These are phyloP conservation scores for Hapalemur alaotrensis DNA, from an alignment of 2,797 vertebrate genomes.

Conservation along the genomic window DNA sequence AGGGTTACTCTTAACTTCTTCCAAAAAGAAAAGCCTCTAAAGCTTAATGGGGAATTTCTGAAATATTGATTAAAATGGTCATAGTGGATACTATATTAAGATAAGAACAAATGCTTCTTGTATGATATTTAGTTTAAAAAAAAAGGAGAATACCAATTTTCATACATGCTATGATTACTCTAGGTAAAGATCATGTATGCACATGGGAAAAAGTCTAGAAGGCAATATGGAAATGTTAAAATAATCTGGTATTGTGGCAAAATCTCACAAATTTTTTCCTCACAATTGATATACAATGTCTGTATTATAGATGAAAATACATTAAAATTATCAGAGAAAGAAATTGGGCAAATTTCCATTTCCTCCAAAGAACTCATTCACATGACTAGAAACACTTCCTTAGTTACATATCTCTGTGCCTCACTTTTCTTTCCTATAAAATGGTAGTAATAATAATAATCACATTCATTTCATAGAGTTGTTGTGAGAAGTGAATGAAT, in stretches of 20 bases:
- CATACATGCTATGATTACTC: background rate
- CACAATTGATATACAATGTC: background rate
- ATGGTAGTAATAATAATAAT: background rate
- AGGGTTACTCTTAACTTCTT: background rate
- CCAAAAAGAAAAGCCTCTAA: background rate
- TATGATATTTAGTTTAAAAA: background rate
- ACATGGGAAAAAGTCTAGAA: background rate
- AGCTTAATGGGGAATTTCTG: background rate
- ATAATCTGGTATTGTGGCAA: background rate
- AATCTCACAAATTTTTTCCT: background rate
- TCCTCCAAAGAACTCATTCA: background rate
- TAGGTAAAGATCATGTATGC: background rate
- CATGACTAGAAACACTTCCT: background rate
- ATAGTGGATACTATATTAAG: background rate
- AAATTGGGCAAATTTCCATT: background rate
- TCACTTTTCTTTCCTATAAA: background rate
- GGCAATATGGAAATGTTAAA: background rate
- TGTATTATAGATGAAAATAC: slow-evolving; percentile 12
- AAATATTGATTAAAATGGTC: slow-evolving; percentile 8
- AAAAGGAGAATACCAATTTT: background rate
- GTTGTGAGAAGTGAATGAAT: background rate
- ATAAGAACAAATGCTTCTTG: background rate
- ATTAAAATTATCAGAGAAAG: background rate
- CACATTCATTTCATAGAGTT: background rate
- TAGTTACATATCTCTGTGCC: background rate